Conservation (phyloP, 2,797 vertebrate genomes). For the Heteromormyrus szaboi region DNA sequence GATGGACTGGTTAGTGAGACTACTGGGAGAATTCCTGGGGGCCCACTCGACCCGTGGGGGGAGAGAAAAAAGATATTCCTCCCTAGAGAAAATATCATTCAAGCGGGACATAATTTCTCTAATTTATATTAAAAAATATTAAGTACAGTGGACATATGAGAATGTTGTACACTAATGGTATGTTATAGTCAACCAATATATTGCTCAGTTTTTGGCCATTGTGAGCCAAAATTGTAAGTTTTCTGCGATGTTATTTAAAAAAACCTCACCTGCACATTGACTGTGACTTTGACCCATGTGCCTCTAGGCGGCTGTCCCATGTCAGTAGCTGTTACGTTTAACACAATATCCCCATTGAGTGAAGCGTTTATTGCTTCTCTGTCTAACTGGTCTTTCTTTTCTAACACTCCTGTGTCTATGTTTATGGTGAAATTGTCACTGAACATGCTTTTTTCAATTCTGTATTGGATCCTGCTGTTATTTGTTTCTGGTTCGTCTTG, state of each 20-base stretch:
- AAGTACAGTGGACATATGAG: background rate
- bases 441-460: slow-evolving; percentile 56
- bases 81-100: background rate
- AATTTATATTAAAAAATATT: background rate
- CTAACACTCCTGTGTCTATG: slow-evolving; percentile 52
- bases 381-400: slow-evolving; percentile 62
- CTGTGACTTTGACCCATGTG: slow-evolving; percentile 49
- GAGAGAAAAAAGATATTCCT: background rate
- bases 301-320: slow-evolving; percentile 53
- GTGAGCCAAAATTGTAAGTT: background rate
- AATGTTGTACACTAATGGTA: background rate
- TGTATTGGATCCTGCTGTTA: slow-evolving; percentile 72
- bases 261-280: slow-evolving; percentile 70
- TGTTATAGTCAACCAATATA: background rate
- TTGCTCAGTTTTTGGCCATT: background rate
- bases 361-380: slow-evolving; percentile 64
- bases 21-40: background rate
- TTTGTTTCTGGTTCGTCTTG: slow-evolving; percentile 59
- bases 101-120: background rate
- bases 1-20: background rate
- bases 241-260: background rate
- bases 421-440: slow-evolving; percentile 75
- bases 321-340: slow-evolving; percentile 72
- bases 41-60: background rate
- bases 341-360: slow-evolving; percentile 57